Conservation (phyloP, 2,888 invertebrate genomes). For the Drosophila parthenogenetica region DNA sequence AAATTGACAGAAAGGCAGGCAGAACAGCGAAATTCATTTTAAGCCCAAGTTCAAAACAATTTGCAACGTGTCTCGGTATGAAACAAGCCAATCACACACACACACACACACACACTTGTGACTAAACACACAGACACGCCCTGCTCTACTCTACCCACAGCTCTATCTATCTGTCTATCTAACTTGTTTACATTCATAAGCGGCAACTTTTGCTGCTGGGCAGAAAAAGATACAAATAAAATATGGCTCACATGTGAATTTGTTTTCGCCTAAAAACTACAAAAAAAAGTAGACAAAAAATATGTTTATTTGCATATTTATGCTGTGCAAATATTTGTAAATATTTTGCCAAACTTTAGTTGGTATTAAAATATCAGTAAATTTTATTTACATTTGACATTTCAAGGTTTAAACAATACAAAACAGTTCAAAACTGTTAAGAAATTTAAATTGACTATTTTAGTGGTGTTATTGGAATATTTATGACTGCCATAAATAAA, state of each 20-base stretch:
- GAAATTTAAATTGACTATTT: no score
- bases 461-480: not conserved
- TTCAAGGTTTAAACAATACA: not conserved
- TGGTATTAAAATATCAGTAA: conserved; percentile 1
- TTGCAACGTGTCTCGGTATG: conserved; percentile 9
- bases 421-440: not conserved
- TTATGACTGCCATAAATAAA: not conserved
- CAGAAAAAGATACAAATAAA: conserved; percentile 36
- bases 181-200: conserved; percentile 59
- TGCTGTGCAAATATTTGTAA: conserved; percentile 3
- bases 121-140: not conserved
- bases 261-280: conserved; percentile 10
- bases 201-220: conserved; percentile 25
- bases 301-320: not conserved
- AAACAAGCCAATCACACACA: conserved; percentile 1
- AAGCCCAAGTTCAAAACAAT: conserved; percentile 30
- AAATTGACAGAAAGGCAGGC: conserved; percentile 35
- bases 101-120: not conserved
- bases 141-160: not conserved
- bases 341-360: conserved; percentile 3
- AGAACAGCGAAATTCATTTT: conserved; percentile 11
- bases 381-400: not conserved
- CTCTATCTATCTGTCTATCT: conserved; percentile 9
- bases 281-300: conserved; percentile 16
- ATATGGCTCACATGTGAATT: conserved; percentile 18